phyloP scores from a whole-genome alignment of 2,113 vertebrate genomes.

The Lanius ludovicianus region DNA sequence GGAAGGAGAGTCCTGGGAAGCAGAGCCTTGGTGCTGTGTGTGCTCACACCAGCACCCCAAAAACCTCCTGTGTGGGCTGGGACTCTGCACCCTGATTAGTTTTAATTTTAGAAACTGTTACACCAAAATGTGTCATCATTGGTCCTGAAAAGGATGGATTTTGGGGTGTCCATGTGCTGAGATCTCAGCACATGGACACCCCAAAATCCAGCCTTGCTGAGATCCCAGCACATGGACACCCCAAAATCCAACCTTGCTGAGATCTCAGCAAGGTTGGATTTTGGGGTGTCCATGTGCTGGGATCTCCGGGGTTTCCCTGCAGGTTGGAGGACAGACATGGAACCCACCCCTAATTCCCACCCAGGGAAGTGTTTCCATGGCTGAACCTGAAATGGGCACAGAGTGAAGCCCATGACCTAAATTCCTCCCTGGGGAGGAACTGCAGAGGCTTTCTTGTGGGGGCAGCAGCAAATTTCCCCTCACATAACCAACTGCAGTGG shows the following conservation, averaged over 20 bases:
- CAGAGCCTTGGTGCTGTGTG: neutral
- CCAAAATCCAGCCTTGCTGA: too few species aligned
- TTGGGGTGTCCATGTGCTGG: neutral
- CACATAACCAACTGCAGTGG: neutral
- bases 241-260: too few species aligned
- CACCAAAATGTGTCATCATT: accelerated
- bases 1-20: neutral
- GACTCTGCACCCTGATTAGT: accelerated
- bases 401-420: neutral
- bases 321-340: accelerated
- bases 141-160: neutral
- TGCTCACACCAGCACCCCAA: neutral
- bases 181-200: too few species aligned
- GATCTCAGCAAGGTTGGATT: neutral
- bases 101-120: accelerated
- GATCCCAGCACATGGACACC: too few species aligned
- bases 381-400: accelerated
- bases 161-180: neutral
- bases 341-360: neutral
- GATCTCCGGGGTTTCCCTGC: neutral
- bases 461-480: neutral
- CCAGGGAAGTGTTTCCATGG: accelerated
- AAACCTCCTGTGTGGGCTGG: neutral
- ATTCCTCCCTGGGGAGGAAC: neutral
- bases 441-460: neutral